Conservation (phyloP, 2,113 vertebrate species). For the Anhinga rufa region DNA sequence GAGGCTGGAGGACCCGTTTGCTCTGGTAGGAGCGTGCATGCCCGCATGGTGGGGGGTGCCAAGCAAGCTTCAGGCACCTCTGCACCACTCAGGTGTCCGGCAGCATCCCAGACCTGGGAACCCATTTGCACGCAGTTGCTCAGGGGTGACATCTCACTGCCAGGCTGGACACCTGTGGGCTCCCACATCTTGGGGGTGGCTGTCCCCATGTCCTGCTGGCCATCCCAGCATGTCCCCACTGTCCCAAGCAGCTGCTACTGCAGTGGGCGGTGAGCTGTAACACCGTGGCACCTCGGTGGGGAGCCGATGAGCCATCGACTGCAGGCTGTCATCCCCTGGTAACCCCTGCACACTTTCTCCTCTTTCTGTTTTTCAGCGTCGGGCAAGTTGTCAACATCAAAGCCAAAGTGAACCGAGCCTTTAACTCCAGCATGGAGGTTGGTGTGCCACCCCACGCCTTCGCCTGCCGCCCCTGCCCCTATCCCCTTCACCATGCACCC, state of each 20-base stretch:
- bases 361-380: conserved; percentile 74
- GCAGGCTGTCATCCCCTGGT: accelerated
- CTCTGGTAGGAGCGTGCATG: background rate
- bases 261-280: accelerated
- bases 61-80: background rate
- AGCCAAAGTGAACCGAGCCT: conserved; percentile 97
- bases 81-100: background rate
- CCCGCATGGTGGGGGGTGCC: background rate
- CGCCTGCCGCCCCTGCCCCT: background rate
- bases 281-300: accelerated
- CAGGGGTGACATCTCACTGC: background rate
- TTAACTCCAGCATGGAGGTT: conserved; percentile 98
- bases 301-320: background rate
- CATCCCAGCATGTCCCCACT: background rate
- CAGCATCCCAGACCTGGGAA: background rate
- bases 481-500: accelerated
- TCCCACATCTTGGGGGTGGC: accelerated
- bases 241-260: background rate
- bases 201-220: background rate
- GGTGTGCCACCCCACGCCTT: background rate
- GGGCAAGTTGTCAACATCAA: conserved; percentile 96
- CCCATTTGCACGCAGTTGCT: background rate
- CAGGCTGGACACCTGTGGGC: accelerated
- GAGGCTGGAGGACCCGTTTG: background rate
- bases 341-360: background rate